Evolutionary conservation across 2,888 invertebrate species (phyloP).

Genomic region (Rotaria sp.): DNA sequence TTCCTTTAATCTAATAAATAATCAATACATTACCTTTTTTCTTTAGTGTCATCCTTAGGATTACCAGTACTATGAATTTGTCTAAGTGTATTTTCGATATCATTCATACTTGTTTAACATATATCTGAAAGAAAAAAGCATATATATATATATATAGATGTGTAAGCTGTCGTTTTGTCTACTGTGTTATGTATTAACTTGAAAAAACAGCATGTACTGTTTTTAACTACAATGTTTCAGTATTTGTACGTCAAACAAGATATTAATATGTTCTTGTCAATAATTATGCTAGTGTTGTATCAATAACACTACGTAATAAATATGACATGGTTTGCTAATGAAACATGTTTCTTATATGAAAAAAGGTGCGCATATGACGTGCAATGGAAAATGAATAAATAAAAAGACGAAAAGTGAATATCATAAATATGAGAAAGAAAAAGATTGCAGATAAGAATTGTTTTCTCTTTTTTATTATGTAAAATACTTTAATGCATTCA

Average conservation of each 20-base stretch:
- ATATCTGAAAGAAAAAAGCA: not conserved
- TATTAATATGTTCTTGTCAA: not conserved
- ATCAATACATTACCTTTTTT: not conserved
- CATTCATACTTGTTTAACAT: not conserved
- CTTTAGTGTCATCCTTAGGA: not conserved
- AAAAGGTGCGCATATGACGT: not conserved
- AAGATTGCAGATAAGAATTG: not conserved
- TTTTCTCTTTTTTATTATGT: not conserved
- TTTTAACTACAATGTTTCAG: not conserved
- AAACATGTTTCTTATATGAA: not conserved
- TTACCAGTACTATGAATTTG: not conserved
- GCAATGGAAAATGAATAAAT: not conserved
- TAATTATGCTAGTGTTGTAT: not conserved
- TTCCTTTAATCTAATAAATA: not conserved
- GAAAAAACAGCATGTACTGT: not conserved
- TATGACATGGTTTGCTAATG: not conserved
- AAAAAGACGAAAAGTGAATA: not conserved
- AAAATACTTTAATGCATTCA: not conserved
- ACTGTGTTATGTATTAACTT: no score
- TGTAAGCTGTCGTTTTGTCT: no score
- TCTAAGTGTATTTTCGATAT: not conserved
- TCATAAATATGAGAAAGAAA: not conserved
- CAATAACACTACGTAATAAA: not conserved
- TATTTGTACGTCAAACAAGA: not conserved
- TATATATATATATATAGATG: not conserved